Conservation (phyloP, 2,888 invertebrate genomes). For the Loripinus fragilis region DNA sequence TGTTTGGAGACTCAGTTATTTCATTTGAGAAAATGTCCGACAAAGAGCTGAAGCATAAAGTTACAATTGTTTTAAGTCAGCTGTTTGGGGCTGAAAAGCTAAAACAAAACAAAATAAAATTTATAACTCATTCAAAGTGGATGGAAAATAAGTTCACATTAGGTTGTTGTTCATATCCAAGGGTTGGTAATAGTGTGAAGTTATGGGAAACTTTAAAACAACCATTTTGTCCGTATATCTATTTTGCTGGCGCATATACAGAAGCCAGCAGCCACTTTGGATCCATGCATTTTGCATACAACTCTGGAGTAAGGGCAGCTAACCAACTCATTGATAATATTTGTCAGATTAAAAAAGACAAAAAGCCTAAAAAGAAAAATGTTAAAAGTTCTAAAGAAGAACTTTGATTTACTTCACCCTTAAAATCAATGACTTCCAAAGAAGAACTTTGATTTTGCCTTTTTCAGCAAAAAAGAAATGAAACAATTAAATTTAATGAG, state of each 20-base stretch:
- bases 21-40: conserved; percentile 66
- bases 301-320: conserved; percentile 69
- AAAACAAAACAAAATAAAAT: conserved; percentile 59
- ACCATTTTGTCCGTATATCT: conserved; percentile 74
- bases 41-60: conserved; percentile 61
- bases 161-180: conserved; percentile 68
- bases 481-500: no score
- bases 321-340: conserved; percentile 59
- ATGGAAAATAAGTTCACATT: conserved; percentile 59
- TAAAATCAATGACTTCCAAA: no score
- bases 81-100: conserved; percentile 70
- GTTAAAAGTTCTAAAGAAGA: conserved; percentile 18
- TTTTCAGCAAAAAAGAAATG: no score
- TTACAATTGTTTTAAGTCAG: conserved; percentile 61
- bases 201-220: conserved; percentile 63
- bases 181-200: conserved; percentile 62
- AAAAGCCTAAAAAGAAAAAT: conserved; percentile 27
- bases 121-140: conserved; percentile 72
- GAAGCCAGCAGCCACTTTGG: conserved; percentile 61
- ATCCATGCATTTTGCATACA: conserved; percentile 72
- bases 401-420: not conserved
- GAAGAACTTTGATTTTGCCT: no score
- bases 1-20: conserved; percentile 64
- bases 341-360: conserved; percentile 41
- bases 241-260: conserved; percentile 76